Conservation (phyloP, 2,113 vertebrate genomes). For the Theropithecus gelada region DNA sequence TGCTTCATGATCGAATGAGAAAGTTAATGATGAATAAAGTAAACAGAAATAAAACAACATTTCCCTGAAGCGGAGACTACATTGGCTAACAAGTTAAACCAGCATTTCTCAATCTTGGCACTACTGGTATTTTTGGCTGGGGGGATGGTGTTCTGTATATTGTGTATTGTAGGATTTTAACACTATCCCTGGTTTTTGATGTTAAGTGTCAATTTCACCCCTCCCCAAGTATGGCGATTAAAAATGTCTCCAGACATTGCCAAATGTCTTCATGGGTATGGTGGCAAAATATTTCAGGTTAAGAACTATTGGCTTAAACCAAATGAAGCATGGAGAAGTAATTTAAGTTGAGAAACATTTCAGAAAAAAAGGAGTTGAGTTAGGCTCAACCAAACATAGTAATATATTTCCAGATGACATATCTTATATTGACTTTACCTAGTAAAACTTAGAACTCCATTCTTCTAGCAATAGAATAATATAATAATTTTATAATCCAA, state of each 20-base stretch:
- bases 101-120: neutral
- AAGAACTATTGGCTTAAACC: neutral
- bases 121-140: neutral
- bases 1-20: neutral
- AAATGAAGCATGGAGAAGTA: neutral
- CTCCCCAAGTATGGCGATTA: neutral
- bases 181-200: neutral
- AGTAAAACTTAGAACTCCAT: neutral
- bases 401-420: neutral
- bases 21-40: neutral
- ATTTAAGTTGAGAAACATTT: neutral
- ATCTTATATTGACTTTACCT: neutral
- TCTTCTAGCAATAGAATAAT: neutral
- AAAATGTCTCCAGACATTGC: neutral
- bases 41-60: neutral
- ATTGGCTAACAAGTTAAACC: neutral
- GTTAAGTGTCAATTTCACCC: fast-evolving
- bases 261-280: neutral
- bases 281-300: neutral
- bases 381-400: neutral
- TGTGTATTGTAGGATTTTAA: neutral
- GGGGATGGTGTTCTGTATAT: neutral
- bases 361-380: neutral
- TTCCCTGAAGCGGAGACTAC: neutral
- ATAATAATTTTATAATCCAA: neutral